phyloP scores from a whole-genome alignment of 2,888 invertebrate genomes.

The Patella ulyssiponensis region DNA sequence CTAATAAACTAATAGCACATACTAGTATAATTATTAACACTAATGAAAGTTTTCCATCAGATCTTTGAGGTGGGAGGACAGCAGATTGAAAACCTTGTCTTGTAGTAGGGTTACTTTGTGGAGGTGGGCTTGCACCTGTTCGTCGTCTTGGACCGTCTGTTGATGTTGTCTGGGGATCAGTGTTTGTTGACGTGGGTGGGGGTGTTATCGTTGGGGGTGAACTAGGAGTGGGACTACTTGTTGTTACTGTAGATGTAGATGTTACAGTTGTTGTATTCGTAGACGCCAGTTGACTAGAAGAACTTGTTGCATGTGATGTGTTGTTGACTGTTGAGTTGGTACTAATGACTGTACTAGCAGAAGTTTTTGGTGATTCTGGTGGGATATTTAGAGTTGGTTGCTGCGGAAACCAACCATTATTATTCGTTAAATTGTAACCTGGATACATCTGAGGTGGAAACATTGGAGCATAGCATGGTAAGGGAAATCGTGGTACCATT shows the following conservation, averaged over 20 bases:
- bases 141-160: neutral
- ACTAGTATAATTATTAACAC: neutral
- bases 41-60: neutral
- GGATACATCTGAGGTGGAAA: conserved; percentile 15
- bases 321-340: neutral
- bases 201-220: neutral
- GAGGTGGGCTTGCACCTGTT: neutral
- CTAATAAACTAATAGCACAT: neutral
- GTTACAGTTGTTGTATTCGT: neutral
- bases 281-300: neutral
- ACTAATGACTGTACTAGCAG: neutral
- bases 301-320: neutral
- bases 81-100: neutral
- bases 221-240: neutral
- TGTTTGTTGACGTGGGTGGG: neutral
- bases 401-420: neutral
- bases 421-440: neutral
- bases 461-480: conserved; percentile 16
- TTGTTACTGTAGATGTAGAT: neutral
- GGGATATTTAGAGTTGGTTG: neutral
- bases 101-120: neutral
- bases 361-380: neutral
- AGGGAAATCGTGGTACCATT: conserved; percentile 13
- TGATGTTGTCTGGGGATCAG: neutral
- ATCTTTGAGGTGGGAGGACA: neutral